Evolutionary conservation across 2,888 invertebrate species (phyloP).

Genomic region (Endomychus coccineus): DNA sequence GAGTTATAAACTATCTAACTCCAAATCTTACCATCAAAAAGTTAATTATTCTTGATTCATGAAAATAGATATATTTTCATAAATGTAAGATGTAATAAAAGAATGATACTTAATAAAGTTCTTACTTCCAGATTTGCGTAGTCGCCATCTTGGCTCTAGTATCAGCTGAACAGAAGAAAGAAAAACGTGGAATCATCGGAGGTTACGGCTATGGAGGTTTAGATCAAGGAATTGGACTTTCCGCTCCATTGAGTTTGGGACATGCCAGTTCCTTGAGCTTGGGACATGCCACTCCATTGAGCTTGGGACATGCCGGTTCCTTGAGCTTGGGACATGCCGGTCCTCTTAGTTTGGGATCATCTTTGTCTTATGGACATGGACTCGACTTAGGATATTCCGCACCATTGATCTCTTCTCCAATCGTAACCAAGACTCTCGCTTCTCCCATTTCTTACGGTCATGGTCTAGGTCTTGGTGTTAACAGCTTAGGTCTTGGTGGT

Average conservation of each 20-base stretch:
- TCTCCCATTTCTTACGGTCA: conserved; percentile 20
- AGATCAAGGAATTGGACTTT: conserved; percentile 13
- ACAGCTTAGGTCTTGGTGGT: conserved; percentile 6
- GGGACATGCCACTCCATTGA: conserved; percentile 20
- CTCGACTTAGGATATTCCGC: conserved; percentile 17
- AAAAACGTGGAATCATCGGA: conserved; percentile 28
- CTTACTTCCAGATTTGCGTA: conserved; percentile 21
- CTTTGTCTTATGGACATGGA: too few species aligned
- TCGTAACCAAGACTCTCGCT: conserved; percentile 21
- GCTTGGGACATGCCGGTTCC: conserved; percentile 1
- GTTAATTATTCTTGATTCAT: too few species aligned
- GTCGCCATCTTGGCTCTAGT: conserved; percentile 19
- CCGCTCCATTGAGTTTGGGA: conserved; percentile 21
- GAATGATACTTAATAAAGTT: too few species aligned
- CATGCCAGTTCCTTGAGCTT: conserved; percentile 7
- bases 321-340: conserved; percentile 17
- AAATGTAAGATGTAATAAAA: too few species aligned
- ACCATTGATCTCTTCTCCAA: conserved; percentile 12
- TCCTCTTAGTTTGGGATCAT: too few species aligned
- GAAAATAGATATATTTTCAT: too few species aligned
- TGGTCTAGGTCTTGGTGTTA: conserved; percentile 15
- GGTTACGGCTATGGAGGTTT: conserved; percentile 8
- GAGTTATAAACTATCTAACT: too few species aligned
- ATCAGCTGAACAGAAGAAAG: conserved; percentile 22
- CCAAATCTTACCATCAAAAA: too few species aligned